phyloP scores from a whole-genome alignment of 2,888 invertebrate genomes.

The Drosophila maculinotata region DNA sequence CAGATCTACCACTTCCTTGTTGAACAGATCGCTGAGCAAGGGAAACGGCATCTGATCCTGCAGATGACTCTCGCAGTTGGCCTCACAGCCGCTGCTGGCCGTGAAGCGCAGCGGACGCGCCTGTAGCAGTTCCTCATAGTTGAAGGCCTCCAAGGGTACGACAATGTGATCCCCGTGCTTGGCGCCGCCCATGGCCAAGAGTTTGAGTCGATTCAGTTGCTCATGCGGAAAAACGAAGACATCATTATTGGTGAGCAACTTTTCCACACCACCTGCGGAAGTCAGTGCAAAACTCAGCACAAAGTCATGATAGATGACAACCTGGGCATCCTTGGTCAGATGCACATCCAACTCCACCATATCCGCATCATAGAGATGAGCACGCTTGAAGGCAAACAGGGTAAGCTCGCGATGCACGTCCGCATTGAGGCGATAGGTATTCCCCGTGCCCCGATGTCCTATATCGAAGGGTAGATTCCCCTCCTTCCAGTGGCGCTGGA shows the following conservation, averaged over 20 bases:
- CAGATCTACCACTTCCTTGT: slow-evolving; percentile 88
- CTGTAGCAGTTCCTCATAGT: slow-evolving; percentile 89
- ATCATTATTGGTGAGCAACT: slow-evolving; percentile 88
- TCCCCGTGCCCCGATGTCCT: slow-evolving; percentile 96
- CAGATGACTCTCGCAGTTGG: slow-evolving; percentile 77
- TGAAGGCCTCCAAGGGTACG: slow-evolving; percentile 88
- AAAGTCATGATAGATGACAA: slow-evolving; percentile 97
- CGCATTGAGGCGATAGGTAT: slow-evolving; percentile 90
- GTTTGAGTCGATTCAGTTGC: slow-evolving; percentile 93
- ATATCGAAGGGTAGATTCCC: slow-evolving; percentile 94
- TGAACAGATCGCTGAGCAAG: slow-evolving; percentile 91
- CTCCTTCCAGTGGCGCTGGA: slow-evolving; percentile 92
- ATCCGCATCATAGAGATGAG: slow-evolving; percentile 95
- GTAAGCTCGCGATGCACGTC: slow-evolving; percentile 96
- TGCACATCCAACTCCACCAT: slow-evolving; percentile 99
- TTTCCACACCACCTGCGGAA: slow-evolving; percentile 86
- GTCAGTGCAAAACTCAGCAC: slow-evolving; percentile 95
- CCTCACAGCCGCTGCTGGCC: slow-evolving; percentile 86
- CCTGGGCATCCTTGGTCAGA: slow-evolving; percentile 95
- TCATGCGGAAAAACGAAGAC: slow-evolving; percentile 95
- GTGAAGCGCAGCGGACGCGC: slow-evolving; percentile 90
- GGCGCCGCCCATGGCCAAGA: slow-evolving; percentile 88
- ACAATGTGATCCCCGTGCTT: slow-evolving; percentile 33
- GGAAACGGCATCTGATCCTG: slow-evolving; percentile 97
- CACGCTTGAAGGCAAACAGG: slow-evolving; percentile 94